Evolutionary conservation across 2,888 invertebrate species (phyloP).

Genomic region (Prostheceraeus crozeri): DNA sequence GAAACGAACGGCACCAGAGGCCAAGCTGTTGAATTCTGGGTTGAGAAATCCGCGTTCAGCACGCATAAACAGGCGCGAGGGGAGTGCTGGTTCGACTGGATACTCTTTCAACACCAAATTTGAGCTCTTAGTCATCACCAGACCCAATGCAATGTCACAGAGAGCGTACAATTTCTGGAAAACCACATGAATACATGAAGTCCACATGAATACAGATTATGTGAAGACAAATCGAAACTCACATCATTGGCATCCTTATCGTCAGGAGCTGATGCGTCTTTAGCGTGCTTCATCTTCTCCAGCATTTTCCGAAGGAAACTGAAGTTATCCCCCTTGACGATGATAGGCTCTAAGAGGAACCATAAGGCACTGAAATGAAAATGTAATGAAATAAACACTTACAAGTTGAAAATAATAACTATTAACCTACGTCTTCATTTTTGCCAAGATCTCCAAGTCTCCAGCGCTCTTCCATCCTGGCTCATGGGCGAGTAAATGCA

Average conservation of each 20-base stretch:
- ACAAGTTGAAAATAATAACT: neutral
- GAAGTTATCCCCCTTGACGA: constrained; percentile 84
- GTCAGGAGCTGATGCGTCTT: constrained; percentile 74
- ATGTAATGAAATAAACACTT: constrained; percentile 15
- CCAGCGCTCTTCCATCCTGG: constrained; percentile 71
- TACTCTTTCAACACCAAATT: constrained; percentile 82
- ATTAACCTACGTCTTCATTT: neutral
- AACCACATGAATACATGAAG: constrained; percentile 34
- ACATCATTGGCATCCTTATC: constrained; percentile 76
- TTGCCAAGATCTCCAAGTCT: constrained; percentile 58
- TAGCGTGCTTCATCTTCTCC: constrained; percentile 86
- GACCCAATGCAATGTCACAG: constrained; percentile 83
- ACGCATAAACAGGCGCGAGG: constrained; percentile 51
- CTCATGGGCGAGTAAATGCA: constrained; percentile 87
- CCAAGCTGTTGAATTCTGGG: constrained; percentile 24
- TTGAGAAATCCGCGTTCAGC: constrained; percentile 29
- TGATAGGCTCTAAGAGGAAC: constrained; percentile 86
- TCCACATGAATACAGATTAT: too few species aligned
- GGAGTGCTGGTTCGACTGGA: constrained; percentile 74
- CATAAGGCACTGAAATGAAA: constrained; percentile 67
- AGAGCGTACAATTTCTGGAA: constrained; percentile 87
- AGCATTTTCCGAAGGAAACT: constrained; percentile 87
- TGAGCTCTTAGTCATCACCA: constrained; percentile 76
- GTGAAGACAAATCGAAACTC: constrained; percentile 55
- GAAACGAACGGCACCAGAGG: too few species aligned